Evolutionary conservation across 2,888 invertebrate genomes (phyloP), one percentile per base, ranked within the genome.

Genomic region (Zygothrica quintamaculata): DNA sequence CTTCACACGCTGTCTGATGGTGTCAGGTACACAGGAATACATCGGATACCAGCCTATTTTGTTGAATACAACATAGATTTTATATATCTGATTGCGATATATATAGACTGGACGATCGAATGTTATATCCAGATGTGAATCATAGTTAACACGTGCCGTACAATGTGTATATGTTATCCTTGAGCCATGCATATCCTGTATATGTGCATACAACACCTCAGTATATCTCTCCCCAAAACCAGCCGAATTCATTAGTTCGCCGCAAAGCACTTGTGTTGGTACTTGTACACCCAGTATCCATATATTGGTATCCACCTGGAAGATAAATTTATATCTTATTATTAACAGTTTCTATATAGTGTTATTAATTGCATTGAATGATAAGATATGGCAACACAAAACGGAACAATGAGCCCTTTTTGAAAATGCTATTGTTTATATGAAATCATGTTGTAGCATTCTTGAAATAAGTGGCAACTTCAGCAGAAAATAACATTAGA

Each of bases 91-190:
- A 70, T 88, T 87, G 7, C 90, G 92, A 88, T 95, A 95, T 77
- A 96, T 95, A 78, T 94, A 95, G 57, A 96, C 94, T 5, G 96
- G 95, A 5, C 95, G 91, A 91, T 96, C 95, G 90, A 96, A 96
- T 73, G 94, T 94, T 78, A 96, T 95, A 90, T 96, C 96, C 55
- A 96, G 93, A 76, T 95, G 92, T 18, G 94, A 94, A 13, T 94
- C 92, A 90, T 93, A 95, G n/a, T 93, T 93, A 66, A 95, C 96
- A 70, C 95, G 93, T 70, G 94, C 94, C 46, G 96, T 95, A 88
- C 95, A 96, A 91, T 96, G 96, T 0, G 95, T 96, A 90, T 96
- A 96, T 0, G 96, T 95, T 78, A 96, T 93, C 3, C 96, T 92
- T 43, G 95, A 94, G 3, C 95, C 95, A 90, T 95, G 95, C 16